phyloP scores from a whole-genome alignment of 2,113 vertebrate genomes.

The Triplophysa dalaica region DNA sequence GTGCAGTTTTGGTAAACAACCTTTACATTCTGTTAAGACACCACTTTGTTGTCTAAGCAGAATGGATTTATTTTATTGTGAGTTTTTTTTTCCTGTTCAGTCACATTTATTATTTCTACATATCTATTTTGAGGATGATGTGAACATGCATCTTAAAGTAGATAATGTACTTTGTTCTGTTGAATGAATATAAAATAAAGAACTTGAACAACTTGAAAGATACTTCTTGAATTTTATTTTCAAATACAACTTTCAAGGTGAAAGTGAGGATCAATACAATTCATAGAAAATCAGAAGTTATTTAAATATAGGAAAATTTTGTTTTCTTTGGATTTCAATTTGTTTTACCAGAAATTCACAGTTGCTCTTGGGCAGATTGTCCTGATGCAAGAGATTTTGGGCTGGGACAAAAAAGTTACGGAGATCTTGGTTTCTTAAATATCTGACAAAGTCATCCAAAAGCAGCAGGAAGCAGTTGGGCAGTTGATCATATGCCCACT shows the following conservation, averaged over 20 bases:
- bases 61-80: conserved; percentile 3
- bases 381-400: conserved; percentile 74
- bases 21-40: conserved; percentile 7
- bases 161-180: background rate
- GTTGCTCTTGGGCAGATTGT: background rate
- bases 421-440: conserved; percentile 64
- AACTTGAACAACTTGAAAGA: background rate
- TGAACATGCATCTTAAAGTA: background rate
- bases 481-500: conserved; percentile 68
- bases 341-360: conserved; percentile 58
- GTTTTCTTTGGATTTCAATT: conserved; percentile 68
- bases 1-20: background rate
- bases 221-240: conserved; percentile 9
- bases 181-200: conserved; percentile 16
- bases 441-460: conserved; percentile 68
- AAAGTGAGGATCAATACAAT: background rate
- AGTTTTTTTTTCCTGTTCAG: background rate
- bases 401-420: conserved; percentile 82
- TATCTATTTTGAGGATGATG: background rate
- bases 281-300: background rate
- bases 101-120: background rate
- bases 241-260: background rate
- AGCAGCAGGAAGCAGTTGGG: conserved; percentile 72
- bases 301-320: conserved; percentile 74
- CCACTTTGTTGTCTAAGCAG: background rate